Evolutionary conservation across 1,140 invertebrate species (phyloP).

Genomic region (Meloidogyne floridensis): DNA sequence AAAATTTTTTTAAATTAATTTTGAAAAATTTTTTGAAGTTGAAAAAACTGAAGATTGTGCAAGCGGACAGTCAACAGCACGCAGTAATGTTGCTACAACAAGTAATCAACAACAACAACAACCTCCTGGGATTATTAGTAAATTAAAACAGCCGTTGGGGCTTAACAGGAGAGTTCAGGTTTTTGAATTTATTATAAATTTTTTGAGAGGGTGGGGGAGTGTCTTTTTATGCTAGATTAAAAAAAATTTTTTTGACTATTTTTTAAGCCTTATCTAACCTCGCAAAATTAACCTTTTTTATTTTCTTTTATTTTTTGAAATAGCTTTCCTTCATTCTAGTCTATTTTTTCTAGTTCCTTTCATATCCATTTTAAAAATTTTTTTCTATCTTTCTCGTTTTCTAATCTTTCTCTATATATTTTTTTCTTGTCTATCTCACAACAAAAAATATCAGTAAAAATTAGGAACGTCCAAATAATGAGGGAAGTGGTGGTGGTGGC

Average conservation of each 20-base stretch:
- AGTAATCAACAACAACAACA: conserved; percentile 47
- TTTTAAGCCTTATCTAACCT: no score
- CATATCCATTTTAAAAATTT: background rate
- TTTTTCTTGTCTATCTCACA: background rate
- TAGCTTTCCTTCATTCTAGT: no score
- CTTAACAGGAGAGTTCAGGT: conserved; percentile 62
- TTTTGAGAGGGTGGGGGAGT: background rate
- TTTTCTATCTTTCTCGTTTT: background rate
- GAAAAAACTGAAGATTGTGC: conserved; percentile 4
- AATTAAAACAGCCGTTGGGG: conserved; percentile 61
- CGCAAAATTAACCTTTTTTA: background rate
- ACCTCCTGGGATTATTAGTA: conserved; percentile 62
- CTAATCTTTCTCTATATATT: background rate
- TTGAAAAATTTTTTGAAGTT: background rate
- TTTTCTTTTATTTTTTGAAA: background rate
- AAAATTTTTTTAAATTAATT: background rate
- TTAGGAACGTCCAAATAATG: conserved; percentile 5
- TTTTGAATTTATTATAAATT: background rate
- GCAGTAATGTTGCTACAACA: background rate
- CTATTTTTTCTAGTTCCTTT: background rate
- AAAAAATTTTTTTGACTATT: no score
- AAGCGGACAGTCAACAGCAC: background rate
- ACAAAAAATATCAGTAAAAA: no score
- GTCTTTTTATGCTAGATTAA: no score
- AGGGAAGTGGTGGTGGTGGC: background rate